phyloP scores from a whole-genome alignment of 30 jellyfish, hydroid and myxozoan genomes.

The Cassiopea andromeda region DNA sequence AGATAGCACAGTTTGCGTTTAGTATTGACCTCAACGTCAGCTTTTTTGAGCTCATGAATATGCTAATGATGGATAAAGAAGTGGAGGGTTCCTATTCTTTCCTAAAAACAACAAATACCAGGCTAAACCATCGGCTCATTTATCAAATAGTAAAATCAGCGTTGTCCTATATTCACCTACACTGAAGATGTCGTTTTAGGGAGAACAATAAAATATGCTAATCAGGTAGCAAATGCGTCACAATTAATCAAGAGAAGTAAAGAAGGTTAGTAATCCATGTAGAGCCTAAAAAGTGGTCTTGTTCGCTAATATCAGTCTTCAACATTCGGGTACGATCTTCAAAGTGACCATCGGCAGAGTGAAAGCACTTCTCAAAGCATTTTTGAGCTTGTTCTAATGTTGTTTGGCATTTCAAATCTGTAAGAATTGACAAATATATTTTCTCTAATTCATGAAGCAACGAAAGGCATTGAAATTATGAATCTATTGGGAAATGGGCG shows the following conservation, averaged over 20 bases:
- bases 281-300: no score
- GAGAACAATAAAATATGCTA: neutral
- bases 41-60: conserved; percentile 38
- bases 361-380: no score
- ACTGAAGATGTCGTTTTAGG: neutral
- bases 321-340: no score
- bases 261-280: no score
- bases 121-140: conserved; percentile 37
- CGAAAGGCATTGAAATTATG: no score
- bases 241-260: neutral
- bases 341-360: no score
- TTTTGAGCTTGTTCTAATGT: no score
- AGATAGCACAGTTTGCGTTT: conserved; percentile 11
- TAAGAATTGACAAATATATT: no score
- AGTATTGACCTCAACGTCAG: neutral
- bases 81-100: neutral
- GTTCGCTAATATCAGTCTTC: no score
- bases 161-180: conserved; percentile 2
- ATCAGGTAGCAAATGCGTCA: neutral
- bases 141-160: conserved; percentile 26
- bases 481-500: no score
- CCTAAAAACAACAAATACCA: conserved; percentile 56
- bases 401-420: no score
- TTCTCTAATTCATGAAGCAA: no score
- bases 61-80: conserved; percentile 14